Evolutionary conservation across 2,113 vertebrate species (phyloP).

Genomic region (Cebidichthys violaceus): DNA sequence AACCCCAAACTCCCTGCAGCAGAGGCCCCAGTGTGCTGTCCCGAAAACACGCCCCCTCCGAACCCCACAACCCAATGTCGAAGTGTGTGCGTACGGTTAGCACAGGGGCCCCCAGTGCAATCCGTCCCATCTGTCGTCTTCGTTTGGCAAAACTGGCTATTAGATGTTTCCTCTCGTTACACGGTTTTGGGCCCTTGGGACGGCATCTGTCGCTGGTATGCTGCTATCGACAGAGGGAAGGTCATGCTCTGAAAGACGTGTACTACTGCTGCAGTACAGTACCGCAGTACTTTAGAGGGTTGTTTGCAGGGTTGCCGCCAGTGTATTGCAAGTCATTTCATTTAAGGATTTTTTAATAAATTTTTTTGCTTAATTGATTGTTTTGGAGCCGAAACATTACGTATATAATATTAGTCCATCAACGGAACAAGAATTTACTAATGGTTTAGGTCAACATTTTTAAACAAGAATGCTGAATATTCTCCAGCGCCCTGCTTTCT

Average conservation of each 20-base stretch:
- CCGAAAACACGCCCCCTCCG: constrained; percentile 27
- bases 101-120: constrained; percentile 9
- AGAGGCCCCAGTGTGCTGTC: constrained; percentile 27
- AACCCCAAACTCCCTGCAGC: constrained; percentile 41
- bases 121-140: constrained; percentile 39
- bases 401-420: background rate
- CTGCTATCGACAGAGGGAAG: constrained; percentile 49
- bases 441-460: background rate
- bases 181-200: constrained; percentile 23
- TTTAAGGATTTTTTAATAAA: background rate
- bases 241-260: constrained; percentile 42
- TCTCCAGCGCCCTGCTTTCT: background rate
- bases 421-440: background rate
- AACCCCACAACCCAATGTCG: constrained; percentile 42
- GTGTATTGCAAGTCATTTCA: background rate
- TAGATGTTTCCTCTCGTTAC: constrained; percentile 57
- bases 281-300: constrained; percentile 52
- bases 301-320: constrained; percentile 4
- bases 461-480: background rate
- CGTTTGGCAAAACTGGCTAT: constrained; percentile 40
- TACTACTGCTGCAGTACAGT: background rate
- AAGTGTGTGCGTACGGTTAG: constrained; percentile 21
- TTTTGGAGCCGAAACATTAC: background rate
- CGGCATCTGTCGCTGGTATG: constrained; percentile 20
- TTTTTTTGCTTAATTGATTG: background rate